Evolutionary conservation across 2,113 vertebrate genomes (phyloP).

Genomic region (Coptodon rendalli): DNA sequence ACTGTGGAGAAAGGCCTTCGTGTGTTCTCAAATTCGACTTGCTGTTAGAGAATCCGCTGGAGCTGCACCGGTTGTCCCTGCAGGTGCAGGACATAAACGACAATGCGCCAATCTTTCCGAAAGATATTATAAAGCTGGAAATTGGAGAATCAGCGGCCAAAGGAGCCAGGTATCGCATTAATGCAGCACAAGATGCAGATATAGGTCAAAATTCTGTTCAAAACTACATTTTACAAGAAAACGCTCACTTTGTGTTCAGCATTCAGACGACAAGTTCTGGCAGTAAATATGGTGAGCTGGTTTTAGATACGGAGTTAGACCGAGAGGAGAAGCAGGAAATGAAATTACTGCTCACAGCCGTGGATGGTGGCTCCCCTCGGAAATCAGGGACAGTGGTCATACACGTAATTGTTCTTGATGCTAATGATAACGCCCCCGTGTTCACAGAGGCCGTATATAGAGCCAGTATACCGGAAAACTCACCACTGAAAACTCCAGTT

Average conservation of each 20-base stretch:
- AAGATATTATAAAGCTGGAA: rapidly evolving
- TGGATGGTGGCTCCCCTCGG: not conserved
- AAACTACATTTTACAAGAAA: rapidly evolving
- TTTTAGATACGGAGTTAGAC: not conserved
- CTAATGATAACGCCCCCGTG: not conserved
- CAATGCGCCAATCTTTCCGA: not conserved
- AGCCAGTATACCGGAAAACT: not conserved
- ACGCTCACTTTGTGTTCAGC: not conserved
- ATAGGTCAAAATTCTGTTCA: rapidly evolving
- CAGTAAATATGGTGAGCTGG: not conserved
- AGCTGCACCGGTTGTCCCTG: not conserved
- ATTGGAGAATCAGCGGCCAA: rapidly evolving
- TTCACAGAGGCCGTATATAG: not conserved
- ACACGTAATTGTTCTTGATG: not conserved
- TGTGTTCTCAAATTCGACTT: not conserved
- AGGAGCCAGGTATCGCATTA: not conserved
- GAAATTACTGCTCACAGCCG: not conserved
- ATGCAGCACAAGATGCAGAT: rapidly evolving
- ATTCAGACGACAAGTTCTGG: not conserved
- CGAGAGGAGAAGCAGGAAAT: rapidly evolving
- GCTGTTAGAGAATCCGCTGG: not conserved
- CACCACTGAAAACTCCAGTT: rapidly evolving
- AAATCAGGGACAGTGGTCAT: not conserved
- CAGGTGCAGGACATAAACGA: not conserved
- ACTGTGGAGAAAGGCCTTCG: rapidly evolving